Evolutionary conservation across 2,797 vertebrate species (phyloP), one percentile per base, ranked within the genome.

Genomic region (Sebastes ruberrimus): DNA sequence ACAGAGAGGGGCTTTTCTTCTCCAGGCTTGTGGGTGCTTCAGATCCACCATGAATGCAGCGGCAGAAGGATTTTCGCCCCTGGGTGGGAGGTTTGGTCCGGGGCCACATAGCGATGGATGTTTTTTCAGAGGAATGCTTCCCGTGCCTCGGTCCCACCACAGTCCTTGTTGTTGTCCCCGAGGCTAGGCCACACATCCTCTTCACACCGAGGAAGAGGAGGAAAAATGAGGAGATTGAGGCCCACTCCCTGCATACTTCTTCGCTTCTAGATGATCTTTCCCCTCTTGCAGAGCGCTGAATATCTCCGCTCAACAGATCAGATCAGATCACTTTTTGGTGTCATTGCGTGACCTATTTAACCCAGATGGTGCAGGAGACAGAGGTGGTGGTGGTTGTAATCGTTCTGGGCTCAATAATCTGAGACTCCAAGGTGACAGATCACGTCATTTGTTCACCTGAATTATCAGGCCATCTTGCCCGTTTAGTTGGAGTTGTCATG

Each of bases 231-330:
- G 74, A 90, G 92, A 80, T 89, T 78, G 87, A 88, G 92, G 90
- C 97, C 97, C 94, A 98, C 97, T 91, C 93, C 82, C 86, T 89
- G 91, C 94, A 98, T 98, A 96, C 96, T 91, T 93, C 68, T 67
- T 87, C 72, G 78, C 76, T 5, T 82, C 87, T 81, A 84, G 90
- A 89, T 92, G 81, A 88, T 88, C 81, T 72, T 42, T 83, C 74
- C 60, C 46, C 64, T 65, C 66, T 74, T 71, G 35, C 13, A 57
- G 20, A 52, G 33, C 13, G 2, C 69, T 46, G 42, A 66, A 72
- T 85, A 66, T 79, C 63, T 80, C 53, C 1, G 2, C 55, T 65
- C 53, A 76, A 46, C 65, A 16, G 1, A 38, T 38, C 35, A 38
- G 35, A 38, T 38, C 35, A 38, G 35, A 38, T 38, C 35, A 38